Base-by-base conservation (phyloP, 2,113 vertebrate species). In the Sigmodon hispidus region DNA sequence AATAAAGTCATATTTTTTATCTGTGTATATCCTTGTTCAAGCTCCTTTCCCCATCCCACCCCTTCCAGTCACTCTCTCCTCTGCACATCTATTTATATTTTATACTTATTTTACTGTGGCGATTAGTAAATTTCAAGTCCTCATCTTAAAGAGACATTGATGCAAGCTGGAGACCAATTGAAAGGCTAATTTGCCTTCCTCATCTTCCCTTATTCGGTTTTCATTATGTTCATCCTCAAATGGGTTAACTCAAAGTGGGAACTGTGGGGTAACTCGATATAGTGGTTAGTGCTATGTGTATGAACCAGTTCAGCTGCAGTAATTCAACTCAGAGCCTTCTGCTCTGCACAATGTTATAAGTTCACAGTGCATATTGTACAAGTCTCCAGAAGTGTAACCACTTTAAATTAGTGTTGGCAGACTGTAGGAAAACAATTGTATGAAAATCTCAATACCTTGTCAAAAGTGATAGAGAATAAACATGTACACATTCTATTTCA, bases 221-320 rank as follows among this genome's bases (percentile, higher is more conserved):
- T 63, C 29, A 55, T 70, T 87, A 48, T 19, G 73, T 50, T 76
- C 52, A 70, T n/a, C 36, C 5, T 90, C 55, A 83, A 34, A 81
- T 16, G 48, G 83, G 77, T 76, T 7, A 61, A 43, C 16, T 7
- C 86, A 50, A 89, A 86, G 8, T 63, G 52, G 13, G 7, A 92
- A 85, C 61, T 45, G 7, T 31, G 50, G 80, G 11, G 1, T 72
- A 43, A 31, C 94, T 91, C n/a, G 87, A 4, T 34, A 34, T 79
- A 55, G 91, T 72, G 16, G 0, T 61, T 89, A 61, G 50, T 85
- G 36, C 19, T 61, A 2, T 73, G 80, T 59, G 43, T 97, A 59
- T 98, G 97, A 98, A 80, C 96, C 96, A 97, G 96, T 95, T 89
- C 57, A 91, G 77, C 13, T 87, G 94, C 94, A 59, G 55, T 91